Conservation (phyloP, 1,140 invertebrate species). For the Zaprionus kolodkinae region DNA sequence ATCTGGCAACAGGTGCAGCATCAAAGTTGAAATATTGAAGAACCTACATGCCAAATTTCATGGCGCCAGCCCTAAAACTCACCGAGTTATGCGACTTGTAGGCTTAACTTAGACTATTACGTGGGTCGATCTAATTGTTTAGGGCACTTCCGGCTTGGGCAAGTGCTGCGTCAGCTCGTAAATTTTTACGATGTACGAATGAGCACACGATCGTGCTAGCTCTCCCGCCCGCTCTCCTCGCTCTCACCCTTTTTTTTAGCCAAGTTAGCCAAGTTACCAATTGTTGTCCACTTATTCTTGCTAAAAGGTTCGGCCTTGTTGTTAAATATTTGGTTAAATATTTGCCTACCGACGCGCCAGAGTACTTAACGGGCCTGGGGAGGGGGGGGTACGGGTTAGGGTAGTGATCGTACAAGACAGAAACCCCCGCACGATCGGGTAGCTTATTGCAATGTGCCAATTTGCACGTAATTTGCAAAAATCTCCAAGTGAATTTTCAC, state of each 20-base stretch:
- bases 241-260: conserved; percentile 20
- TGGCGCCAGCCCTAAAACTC: neutral
- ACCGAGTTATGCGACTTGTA: neutral
- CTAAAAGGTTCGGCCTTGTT: conserved; percentile 74
- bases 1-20: neutral
- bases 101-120: conserved; percentile 4
- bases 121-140: conserved; percentile 36
- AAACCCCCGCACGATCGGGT: neutral
- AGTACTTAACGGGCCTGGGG: neutral
- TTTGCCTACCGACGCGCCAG: conserved; percentile 51
- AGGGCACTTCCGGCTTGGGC: conserved; percentile 41
- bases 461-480: conserved; percentile 56
- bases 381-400: neutral
- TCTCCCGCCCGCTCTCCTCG: too few relatives aligned
- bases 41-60: neutral
- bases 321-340: conserved; percentile 49
- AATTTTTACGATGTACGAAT: neutral
- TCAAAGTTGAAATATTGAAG: neutral
- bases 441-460: conserved; percentile 20
- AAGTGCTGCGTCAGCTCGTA: conserved; percentile 5
- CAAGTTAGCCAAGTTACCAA: conserved; percentile 25
- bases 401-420: neutral
- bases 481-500: conserved; percentile 24
- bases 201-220: conserved; percentile 1
- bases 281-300: conserved; percentile 67